Evolutionary conservation across 2,888 invertebrate genomes (phyloP).

Genomic region (Drosophila multiciliata): DNA sequence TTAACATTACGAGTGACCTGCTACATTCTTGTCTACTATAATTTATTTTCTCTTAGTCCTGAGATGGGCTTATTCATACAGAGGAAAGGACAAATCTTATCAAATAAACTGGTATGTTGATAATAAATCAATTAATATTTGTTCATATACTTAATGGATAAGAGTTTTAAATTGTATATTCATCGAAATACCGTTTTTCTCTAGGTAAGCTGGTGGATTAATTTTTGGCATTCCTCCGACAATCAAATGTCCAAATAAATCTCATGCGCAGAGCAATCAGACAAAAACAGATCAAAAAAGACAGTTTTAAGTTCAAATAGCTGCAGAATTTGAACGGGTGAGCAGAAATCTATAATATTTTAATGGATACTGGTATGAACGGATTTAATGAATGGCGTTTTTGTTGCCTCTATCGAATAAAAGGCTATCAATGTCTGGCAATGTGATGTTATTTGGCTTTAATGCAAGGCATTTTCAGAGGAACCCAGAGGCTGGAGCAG

Average conservation of each 20-base stretch:
- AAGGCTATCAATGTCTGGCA: slow-evolving; percentile 28
- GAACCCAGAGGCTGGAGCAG: slow-evolving; percentile 1
- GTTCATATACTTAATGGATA: neutral
- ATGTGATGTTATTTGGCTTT: slow-evolving; percentile 25
- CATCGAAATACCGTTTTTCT: neutral
- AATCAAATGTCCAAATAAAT: slow-evolving; percentile 15
- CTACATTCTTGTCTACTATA: too few relatives aligned
- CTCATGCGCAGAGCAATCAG: neutral
- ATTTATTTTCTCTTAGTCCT: too few relatives aligned
- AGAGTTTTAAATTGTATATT: neutral
- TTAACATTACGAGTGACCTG: too few relatives aligned
- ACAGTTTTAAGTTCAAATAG: slow-evolving; percentile 5
- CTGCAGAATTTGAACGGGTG: slow-evolving; percentile 18
- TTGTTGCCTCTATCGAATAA: neutral
- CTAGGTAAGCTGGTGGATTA: neutral
- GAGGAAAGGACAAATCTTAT: too few relatives aligned
- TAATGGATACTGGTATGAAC: slow-evolving; percentile 11
- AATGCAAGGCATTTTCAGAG: slow-evolving; percentile 35
- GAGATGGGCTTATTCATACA: too few relatives aligned
- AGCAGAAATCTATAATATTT: slow-evolving; percentile 38
- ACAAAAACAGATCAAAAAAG: slow-evolving; percentile 3
- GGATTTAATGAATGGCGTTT: slow-evolving; percentile 3
- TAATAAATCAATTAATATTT: too few relatives aligned
- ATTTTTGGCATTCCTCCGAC: slow-evolving; percentile 1
- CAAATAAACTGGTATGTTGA: too few relatives aligned